These are phyloP conservation scores for Acrocera orbiculus DNA, from an alignment of 2,888 invertebrate species.

Conservation along the genomic window DNA sequence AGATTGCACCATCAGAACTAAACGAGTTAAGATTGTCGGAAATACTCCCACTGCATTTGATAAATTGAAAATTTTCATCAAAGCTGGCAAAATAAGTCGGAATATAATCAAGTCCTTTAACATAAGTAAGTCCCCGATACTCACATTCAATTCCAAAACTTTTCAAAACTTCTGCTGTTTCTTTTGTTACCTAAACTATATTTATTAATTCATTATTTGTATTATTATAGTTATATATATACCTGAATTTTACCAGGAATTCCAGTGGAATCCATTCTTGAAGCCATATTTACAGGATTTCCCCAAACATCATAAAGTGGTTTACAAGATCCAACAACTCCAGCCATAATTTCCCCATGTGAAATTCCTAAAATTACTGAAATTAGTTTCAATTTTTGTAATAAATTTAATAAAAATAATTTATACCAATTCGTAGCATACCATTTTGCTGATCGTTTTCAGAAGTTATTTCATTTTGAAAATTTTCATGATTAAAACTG, in stretches of 20 bases:
- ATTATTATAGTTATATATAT: neutral
- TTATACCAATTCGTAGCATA: conserved; percentile 23
- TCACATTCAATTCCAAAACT: conserved; percentile 50
- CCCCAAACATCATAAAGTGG: conserved; percentile 96
- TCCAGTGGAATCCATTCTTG: conserved; percentile 89
- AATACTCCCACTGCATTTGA: too few species aligned
- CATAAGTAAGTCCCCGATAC: conserved; percentile 48
- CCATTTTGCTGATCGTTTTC: conserved; percentile 20
- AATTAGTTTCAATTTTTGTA: neutral
- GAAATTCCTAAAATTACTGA: conserved; percentile 42
- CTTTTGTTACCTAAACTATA: conserved; percentile 41
- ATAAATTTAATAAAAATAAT: neutral
- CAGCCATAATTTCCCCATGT: conserved; percentile 80
- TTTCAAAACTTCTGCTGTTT: conserved; percentile 49
- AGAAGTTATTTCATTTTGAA: conserved; percentile 38
- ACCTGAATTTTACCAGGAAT: conserved; percentile 62
- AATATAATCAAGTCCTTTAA: conserved; percentile 50
- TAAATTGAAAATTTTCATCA: conserved; percentile 39
- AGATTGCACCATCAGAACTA: too few species aligned
- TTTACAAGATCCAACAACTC: conserved; percentile 85
- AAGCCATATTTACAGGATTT: conserved; percentile 90
- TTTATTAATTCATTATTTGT: too few species aligned
- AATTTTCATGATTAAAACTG: conserved; percentile 39
- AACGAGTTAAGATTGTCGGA: too few species aligned
- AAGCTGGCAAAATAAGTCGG: conserved; percentile 57